phyloP scores from a whole-genome alignment of 1,140 invertebrate species.

The Ceratina calcarata region DNA sequence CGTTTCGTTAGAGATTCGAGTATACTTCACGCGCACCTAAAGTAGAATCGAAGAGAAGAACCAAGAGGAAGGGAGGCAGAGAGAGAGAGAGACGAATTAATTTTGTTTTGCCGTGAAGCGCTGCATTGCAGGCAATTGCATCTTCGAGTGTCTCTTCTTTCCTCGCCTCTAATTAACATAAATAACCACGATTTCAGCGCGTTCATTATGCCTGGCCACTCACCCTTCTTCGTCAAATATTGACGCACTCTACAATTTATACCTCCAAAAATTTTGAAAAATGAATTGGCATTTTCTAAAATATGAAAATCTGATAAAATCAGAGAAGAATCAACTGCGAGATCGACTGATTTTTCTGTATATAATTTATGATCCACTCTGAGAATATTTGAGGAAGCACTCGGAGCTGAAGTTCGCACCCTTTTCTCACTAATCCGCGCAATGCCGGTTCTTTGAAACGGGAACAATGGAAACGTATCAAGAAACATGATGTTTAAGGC shows the following conservation, averaged over 20 bases:
- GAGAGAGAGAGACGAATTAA: constrained; percentile 20
- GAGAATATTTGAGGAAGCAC: constrained; percentile 30
- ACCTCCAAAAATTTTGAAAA: background rate
- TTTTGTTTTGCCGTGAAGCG: constrained; percentile 14
- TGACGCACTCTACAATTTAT: background rate
- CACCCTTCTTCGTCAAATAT: constrained; percentile 9
- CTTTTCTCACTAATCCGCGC: constrained; percentile 30
- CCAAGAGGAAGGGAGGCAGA: background rate
- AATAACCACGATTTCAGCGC: constrained; percentile 1
- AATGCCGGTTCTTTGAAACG: constrained; percentile 31
- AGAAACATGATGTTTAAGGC: constrained; percentile 1
- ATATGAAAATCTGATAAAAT: too few species aligned
- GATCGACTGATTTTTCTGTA: too few species aligned
- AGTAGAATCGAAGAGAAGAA: background rate
- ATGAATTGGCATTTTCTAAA: too few species aligned
- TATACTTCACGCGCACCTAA: background rate
- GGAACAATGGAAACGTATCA: constrained; percentile 6
- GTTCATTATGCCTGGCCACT: constrained; percentile 6
- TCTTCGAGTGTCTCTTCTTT: constrained; percentile 20
- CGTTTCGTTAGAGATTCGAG: constrained; percentile 35
- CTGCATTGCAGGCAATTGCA: constrained; percentile 37
- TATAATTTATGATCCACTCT: constrained; percentile 16
- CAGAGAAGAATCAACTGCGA: too few species aligned
- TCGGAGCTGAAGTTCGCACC: constrained; percentile 24
- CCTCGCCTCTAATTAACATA: constrained; percentile 32